phyloP scores from a whole-genome alignment of 2,888 invertebrate genomes.

The Lottia gigantea region DNA sequence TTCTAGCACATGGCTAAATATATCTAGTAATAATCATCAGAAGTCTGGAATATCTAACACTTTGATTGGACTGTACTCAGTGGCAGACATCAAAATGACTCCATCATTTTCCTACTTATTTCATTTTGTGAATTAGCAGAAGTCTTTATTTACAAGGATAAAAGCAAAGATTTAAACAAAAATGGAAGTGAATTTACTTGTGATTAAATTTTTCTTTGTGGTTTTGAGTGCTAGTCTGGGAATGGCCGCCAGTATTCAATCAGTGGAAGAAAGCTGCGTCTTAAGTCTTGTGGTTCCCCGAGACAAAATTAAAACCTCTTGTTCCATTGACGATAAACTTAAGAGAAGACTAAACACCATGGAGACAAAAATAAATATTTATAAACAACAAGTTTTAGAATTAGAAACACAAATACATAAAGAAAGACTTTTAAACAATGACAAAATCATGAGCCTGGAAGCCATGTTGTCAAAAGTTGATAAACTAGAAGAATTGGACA shows the following conservation, averaged over 20 bases:
- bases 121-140: no score
- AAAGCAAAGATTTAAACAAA: not conserved
- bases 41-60: no score
- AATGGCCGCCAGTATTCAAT: not conserved
- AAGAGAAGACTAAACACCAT: constrained; percentile 29
- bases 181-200: not conserved
- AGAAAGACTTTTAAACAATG: constrained; percentile 26
- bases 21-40: no score
- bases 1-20: no score
- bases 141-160: no score
- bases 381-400: constrained; percentile 32
- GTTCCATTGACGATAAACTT: constrained; percentile 38
- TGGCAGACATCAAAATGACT: no score
- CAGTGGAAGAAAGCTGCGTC: constrained; percentile 42
- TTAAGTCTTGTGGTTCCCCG: constrained; percentile 50
- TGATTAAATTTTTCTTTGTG: not conserved
- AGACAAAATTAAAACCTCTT: constrained; percentile 51
- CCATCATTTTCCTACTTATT: no score
- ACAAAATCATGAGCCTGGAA: constrained; percentile 21
- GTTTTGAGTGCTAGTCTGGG: not conserved
- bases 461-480: constrained; percentile 15
- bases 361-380: constrained; percentile 34
- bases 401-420: constrained; percentile 32
- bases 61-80: no score
- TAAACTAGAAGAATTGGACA: constrained; percentile 6